A percentile compares a stretch with the other conserved stretches of the same genome.
These are phyloP conservation scores for Nephotettix cincticeps DNA, from an alignment of 1,140 invertebrate species.

Conservation along the genomic window DNA sequence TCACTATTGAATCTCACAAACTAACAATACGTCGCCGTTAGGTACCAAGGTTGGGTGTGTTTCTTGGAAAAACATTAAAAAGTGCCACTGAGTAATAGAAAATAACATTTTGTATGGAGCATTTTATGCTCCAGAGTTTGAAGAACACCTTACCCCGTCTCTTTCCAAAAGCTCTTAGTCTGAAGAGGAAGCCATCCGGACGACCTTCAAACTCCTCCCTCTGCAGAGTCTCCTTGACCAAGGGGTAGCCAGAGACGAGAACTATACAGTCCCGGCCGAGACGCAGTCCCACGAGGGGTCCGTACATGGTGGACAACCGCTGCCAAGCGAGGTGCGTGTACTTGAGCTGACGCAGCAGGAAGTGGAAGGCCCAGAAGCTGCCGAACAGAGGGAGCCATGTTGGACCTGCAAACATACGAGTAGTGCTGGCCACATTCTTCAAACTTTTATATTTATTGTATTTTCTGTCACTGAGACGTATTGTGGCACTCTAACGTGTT, in stretches of 20 bases:
- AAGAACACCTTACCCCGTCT: slow-evolving; percentile 57
- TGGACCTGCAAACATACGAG: too few relatives aligned
- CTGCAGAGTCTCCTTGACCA: slow-evolving; percentile 58
- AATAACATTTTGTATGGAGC: too few relatives aligned
- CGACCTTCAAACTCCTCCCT: slow-evolving; percentile 66
- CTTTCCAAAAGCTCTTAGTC: slow-evolving; percentile 60
- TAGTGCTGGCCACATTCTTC: too few relatives aligned
- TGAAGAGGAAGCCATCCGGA: slow-evolving; percentile 67
- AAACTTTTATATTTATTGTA: too few relatives aligned
- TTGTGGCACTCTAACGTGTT: too few relatives aligned
- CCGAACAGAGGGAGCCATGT: slow-evolving; percentile 51
- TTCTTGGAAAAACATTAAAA: too few relatives aligned
- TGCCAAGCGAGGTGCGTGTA: slow-evolving; percentile 48
- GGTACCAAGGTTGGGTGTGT: too few relatives aligned
- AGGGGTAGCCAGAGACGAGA: slow-evolving; percentile 58
- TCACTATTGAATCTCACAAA: too few relatives aligned
- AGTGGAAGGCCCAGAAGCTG: slow-evolving; percentile 43
- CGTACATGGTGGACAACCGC: slow-evolving; percentile 43
- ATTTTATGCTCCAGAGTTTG: too few relatives aligned
- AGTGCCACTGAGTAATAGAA: too few relatives aligned
- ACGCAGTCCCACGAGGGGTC: slow-evolving; percentile 52
- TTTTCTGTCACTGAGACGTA: too few relatives aligned
- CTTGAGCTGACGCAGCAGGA: slow-evolving; percentile 40
- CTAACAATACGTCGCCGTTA: too few relatives aligned
- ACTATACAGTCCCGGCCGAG: slow-evolving; percentile 60